A percentile compares a stretch with the other conserved stretches of the same genome.
These are phyloP conservation scores for Anoplophora glabripennis DNA, from an alignment of 1,140 invertebrate species.

Conservation along the genomic window DNA sequence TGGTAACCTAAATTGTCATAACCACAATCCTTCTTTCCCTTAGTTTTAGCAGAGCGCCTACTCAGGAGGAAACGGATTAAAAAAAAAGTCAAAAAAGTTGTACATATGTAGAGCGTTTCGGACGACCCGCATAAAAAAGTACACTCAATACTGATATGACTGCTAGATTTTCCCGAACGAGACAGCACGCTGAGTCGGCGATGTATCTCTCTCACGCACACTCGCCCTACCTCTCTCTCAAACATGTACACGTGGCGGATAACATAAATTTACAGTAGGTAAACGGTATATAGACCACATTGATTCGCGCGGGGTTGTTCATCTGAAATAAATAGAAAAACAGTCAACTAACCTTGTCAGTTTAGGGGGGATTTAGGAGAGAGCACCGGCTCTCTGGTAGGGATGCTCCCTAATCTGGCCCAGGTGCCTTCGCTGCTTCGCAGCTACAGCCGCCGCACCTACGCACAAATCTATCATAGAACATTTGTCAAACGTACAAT, in stretches of 20 bases:
- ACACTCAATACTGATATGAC: conserved; percentile 29
- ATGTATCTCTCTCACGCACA: neutral
- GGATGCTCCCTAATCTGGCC: conserved; percentile 86
- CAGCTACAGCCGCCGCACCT: conserved; percentile 72
- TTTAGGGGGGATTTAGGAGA: conserved; percentile 58
- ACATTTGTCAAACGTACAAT: conserved; percentile 6
- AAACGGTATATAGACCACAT: conserved; percentile 29
- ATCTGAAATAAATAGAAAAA: conserved; percentile 27
- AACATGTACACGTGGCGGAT: conserved; percentile 16
- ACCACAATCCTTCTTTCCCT: conserved; percentile 15
- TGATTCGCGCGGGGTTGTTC: conserved; percentile 13
- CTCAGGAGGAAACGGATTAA: neutral
- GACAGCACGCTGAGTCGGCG: neutral
- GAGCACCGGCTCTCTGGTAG: conserved; percentile 86
- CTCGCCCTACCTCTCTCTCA: neutral
- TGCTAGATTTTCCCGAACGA: conserved; percentile 17
- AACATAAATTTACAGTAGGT: conserved; percentile 20
- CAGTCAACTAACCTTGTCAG: conserved; percentile 45
- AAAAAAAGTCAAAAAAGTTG: conserved; percentile 3
- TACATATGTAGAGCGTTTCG: conserved; percentile 25
- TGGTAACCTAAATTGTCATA: conserved; percentile 19
- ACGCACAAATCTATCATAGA: conserved; percentile 37
- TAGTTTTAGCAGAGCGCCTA: conserved; percentile 14
- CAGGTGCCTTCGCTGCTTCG: conserved; percentile 73
- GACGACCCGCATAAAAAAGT: conserved; percentile 39